Evolutionary conservation across 2,888 invertebrate genomes (phyloP), one percentile per base, ranked within the genome.

Genomic region (Platerodrilus igneus): DNA sequence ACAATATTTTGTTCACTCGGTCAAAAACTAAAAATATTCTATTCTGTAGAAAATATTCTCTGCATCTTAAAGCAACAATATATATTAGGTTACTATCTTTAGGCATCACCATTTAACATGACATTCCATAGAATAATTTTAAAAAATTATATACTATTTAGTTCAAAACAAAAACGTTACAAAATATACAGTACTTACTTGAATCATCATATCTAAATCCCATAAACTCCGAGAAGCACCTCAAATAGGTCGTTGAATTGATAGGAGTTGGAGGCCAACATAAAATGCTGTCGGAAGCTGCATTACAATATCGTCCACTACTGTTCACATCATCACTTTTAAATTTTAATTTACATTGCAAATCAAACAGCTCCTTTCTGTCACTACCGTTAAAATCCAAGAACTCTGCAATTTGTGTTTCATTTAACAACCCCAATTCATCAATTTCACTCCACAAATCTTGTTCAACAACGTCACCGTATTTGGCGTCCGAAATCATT

Each of bases 191-290:
- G 33, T 52, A 86, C 89, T 88, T 70, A 91, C 91, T 81, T 62
- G 83, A 78, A 48, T 79, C 80, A 62, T 91, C 90, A 60, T 90
- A 90, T 51, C 74, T 77, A 39, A 89, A 78, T 42, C 86, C 86
- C 52, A 82, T 76, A 40, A 91, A 73, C 57, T 87, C 83, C 28
- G 79, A 78, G 59, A 91, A 86, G 64, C 92, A 92, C 29, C 82
- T 79, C 50, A 89, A 76, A 15, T 78, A 70, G 1, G 86, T 84
- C 31, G 78, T 64, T 0, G 79, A 76, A 48, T 82, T 83, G 45
- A 78, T 76, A 1, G 77, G 73, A 2, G 90, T 87, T 2, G 81
- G 76, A 7, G 87, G 89, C 92, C 91, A 92, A 65, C 91, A 92
- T 19, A 87, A 71, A 40, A 89, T 69, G 3, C 78, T 77, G 60